A percentile compares a stretch with the other conserved stretches of the same genome.
Conservation (phyloP, 2,113 vertebrate genomes). For the Cyanoliseus patagonus region DNA sequence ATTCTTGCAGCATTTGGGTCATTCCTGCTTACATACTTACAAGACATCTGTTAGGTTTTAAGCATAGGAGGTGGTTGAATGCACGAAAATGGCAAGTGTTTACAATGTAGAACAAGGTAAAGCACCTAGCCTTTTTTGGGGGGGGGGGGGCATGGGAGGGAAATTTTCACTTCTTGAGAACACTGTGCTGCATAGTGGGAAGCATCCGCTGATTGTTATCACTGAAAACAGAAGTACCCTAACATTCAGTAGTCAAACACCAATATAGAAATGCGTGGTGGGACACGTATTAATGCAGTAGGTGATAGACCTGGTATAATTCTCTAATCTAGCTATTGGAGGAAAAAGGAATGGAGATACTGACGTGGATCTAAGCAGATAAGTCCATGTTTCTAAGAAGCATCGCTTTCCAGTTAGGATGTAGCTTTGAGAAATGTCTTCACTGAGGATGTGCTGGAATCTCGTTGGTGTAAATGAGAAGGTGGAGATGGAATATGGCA, state of each 20-base stretch:
- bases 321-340: neutral
- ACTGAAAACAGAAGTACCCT: neutral
- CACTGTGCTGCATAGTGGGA: neutral
- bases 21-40: neutral
- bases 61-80: neutral
- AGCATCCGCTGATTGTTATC: neutral
- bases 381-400: neutral
- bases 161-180: rapidly evolving
- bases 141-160: neutral
- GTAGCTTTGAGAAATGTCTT: neutral
- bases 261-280: neutral
- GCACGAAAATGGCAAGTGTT: neutral
- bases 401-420: neutral
- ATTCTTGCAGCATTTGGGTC: neutral
- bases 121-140: neutral
- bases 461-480: neutral
- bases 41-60: neutral
- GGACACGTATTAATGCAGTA: neutral
- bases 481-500: neutral
- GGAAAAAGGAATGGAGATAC: neutral
- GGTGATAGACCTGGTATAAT: neutral
- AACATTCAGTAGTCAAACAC: neutral
- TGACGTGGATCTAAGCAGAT: neutral
- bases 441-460: neutral
- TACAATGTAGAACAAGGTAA: neutral